These are phyloP conservation scores for Polydrusus cervinus DNA, from an alignment of 2,888 invertebrate genomes.

Conservation along the genomic window DNA sequence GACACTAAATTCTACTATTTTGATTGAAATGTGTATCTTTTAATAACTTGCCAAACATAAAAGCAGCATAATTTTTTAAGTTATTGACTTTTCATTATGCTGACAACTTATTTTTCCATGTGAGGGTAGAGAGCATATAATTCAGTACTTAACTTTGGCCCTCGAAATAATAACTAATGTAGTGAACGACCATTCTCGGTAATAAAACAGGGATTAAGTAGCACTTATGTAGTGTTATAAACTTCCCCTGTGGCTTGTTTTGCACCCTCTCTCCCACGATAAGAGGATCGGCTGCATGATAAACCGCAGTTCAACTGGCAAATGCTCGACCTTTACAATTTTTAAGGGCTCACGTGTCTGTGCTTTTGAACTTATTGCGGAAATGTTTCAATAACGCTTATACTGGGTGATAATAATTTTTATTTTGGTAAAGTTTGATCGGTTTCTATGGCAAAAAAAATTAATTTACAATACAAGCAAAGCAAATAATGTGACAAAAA, in stretches of 20 bases:
- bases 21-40: no score
- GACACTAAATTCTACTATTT: no score
- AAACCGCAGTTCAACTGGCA: constrained; percentile 58
- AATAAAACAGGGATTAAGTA: constrained; percentile 65
- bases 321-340: constrained; percentile 54
- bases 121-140: constrained; percentile 59
- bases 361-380: constrained; percentile 46
- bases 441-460: no score
- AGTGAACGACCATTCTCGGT: constrained; percentile 62
- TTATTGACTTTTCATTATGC: constrained; percentile 26
- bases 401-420: background rate
- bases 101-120: constrained; percentile 37
- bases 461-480: no score
- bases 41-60: background rate
- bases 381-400: constrained; percentile 33
- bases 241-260: constrained; percentile 59
- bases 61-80: background rate
- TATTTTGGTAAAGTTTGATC: background rate
- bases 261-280: constrained; percentile 59
- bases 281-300: constrained; percentile 57
- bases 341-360: constrained; percentile 51
- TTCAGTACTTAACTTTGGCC: constrained; percentile 64
- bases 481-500: no score
- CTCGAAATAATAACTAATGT: constrained; percentile 63
- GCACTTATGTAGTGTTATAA: constrained; percentile 61